These are phyloP conservation scores for Hemibagrus wyckioides DNA, from an alignment of 2,113 vertebrate genomes.

Conservation along the genomic window DNA sequence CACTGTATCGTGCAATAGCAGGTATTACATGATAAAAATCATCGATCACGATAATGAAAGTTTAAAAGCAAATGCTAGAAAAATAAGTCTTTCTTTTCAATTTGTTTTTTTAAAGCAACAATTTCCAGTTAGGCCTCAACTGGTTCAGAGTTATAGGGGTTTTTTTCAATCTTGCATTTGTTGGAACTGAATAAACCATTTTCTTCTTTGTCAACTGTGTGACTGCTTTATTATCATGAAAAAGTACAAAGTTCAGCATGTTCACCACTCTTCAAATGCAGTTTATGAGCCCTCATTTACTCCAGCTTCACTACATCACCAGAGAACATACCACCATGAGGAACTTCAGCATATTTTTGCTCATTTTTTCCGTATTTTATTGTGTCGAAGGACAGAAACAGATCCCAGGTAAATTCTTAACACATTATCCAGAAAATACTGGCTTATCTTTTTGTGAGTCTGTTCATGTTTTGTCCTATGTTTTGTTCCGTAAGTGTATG, in stretches of 20 bases:
- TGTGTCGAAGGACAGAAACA: constrained; percentile 34
- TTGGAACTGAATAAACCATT: background rate
- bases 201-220: constrained; percentile 3
- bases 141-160: background rate
- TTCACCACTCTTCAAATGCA: constrained; percentile 48
- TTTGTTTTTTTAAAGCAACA: background rate
- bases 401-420: constrained; percentile 57
- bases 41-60: background rate
- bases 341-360: constrained; percentile 56
- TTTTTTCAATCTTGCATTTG: background rate
- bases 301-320: constrained; percentile 36
- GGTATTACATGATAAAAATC: background rate
- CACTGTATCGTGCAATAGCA: background rate
- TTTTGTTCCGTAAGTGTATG: background rate
- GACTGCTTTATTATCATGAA: constrained; percentile 33
- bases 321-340: constrained; percentile 67
- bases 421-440: background rate
- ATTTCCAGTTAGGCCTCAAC: background rate
- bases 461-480: background rate
- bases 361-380: constrained; percentile 57
- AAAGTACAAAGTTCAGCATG: constrained; percentile 66
- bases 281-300: constrained; percentile 60
- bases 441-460: background rate
- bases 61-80: background rate
- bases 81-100: background rate